Percentiles rank a stretch among this genome's conserved stretches.
Conservation (phyloP, 2,888 invertebrate species). For the Leptothorax acervorum region DNA sequence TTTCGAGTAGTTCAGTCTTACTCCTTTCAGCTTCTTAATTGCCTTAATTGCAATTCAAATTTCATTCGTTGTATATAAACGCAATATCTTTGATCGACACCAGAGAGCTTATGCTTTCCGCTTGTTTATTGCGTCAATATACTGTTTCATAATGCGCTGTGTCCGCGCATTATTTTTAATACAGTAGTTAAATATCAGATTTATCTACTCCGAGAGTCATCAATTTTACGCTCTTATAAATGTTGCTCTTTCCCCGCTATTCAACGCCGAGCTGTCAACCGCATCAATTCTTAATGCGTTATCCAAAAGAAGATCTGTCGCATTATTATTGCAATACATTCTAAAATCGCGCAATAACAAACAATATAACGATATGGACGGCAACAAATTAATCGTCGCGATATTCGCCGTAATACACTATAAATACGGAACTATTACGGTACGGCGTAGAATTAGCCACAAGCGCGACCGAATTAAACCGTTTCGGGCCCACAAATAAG, state of each 20-base stretch:
- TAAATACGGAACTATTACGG: conserved; percentile 45
- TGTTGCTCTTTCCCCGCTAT: neutral
- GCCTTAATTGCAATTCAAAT: neutral
- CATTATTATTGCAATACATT: conserved; percentile 5
- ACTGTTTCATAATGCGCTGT: neutral
- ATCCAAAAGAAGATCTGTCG: conserved; percentile 6
- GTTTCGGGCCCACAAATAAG: conserved; percentile 50
- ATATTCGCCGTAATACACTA: conserved; percentile 33
- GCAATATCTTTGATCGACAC: neutral
- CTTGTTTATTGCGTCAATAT: neutral
- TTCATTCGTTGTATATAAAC: neutral
- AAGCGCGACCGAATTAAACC: conserved; percentile 48
- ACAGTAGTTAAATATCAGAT: neutral
- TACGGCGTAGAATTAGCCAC: conserved; percentile 39
- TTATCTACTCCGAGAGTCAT: neutral
- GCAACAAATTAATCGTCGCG: conserved; percentile 5
- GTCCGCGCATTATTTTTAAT: neutral
- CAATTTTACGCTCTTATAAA: neutral
- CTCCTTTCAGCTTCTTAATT: neutral
- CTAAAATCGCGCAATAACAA: conserved; percentile 12
- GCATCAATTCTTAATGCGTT: neutral
- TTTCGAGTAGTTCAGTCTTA: neutral
- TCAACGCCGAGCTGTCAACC: neutral
- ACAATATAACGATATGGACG: neutral
- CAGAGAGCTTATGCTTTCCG: too few relatives aligned